Conservation (phyloP, 92 coral and sea anemone genomes). For the Phymanthus crucifer region DNA sequence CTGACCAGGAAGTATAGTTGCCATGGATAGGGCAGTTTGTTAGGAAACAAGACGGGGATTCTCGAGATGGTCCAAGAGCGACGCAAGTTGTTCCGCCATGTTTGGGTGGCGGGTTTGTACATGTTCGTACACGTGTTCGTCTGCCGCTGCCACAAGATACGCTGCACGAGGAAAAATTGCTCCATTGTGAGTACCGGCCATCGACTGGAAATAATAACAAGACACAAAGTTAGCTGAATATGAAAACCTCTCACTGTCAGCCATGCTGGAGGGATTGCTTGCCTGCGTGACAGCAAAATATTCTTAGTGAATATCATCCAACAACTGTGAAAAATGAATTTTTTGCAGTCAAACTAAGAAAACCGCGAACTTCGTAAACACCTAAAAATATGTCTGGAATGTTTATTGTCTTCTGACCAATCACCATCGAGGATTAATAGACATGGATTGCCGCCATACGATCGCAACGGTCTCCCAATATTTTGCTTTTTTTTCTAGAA, state of each 20-base stretch:
- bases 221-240: neutral
- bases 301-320: neutral
- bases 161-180: slow-evolving; percentile 54
- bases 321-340: neutral
- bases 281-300: neutral
- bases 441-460: no score
- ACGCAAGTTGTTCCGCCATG: slow-evolving; percentile 66
- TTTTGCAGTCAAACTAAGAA: no score
- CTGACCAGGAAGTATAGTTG: slow-evolving; percentile 58
- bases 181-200: slow-evolving; percentile 65
- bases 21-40: slow-evolving; percentile 66
- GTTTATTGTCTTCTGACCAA: no score
- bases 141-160: slow-evolving; percentile 48
- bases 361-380: no score
- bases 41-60: slow-evolving; percentile 42
- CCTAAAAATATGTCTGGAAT: no score
- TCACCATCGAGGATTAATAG: no score
- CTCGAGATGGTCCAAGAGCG: slow-evolving; percentile 25
- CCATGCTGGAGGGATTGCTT: neutral
- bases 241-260: neutral
- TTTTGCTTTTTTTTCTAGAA: no score
- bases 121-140: slow-evolving; percentile 44
- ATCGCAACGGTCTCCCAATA: no score
- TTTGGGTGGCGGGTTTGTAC: slow-evolving; percentile 58
- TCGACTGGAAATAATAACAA: slow-evolving; percentile 41